Evolutionary conservation across 2,888 invertebrate genomes (phyloP).

Genomic region (Linyphia triangularis): DNA sequence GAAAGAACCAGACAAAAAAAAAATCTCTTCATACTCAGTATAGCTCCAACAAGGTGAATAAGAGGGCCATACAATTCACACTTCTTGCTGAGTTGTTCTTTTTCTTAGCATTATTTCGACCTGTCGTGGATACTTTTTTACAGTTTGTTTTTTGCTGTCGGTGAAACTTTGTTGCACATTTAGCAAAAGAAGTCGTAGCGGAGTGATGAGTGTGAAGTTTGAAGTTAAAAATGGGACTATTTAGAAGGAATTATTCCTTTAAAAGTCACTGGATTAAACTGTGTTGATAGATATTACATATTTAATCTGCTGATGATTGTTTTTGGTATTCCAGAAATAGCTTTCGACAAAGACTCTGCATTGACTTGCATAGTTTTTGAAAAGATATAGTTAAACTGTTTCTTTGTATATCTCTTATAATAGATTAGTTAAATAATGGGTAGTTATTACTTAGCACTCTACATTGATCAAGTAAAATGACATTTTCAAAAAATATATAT

Average conservation of each 20-base stretch:
- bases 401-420: too few relatives aligned
- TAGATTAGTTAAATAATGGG: too few relatives aligned
- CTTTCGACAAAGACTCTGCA: too few relatives aligned
- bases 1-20: not conserved
- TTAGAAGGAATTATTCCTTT: not conserved
- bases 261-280: not conserved
- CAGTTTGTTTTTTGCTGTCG: not conserved
- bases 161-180: slow-evolving; percentile 7
- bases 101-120: not conserved
- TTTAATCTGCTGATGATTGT: not conserved
- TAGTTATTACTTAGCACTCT: too few relatives aligned
- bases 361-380: too few relatives aligned
- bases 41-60: not conserved
- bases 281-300: not conserved
- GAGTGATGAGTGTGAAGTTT: not conserved
- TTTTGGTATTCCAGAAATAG: too few relatives aligned
- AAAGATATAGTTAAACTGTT: too few relatives aligned
- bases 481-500: too few relatives aligned
- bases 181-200: slow-evolving; percentile 8
- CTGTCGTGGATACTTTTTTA: not conserved
- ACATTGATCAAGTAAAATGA: too few relatives aligned
- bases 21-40: not conserved
- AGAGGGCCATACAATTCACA: not conserved
- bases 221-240: not conserved
- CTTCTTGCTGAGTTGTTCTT: not conserved